Evolutionary conservation across 2,797 vertebrate genomes (phyloP).

Genomic region (Acipenser transmontanus): DNA sequence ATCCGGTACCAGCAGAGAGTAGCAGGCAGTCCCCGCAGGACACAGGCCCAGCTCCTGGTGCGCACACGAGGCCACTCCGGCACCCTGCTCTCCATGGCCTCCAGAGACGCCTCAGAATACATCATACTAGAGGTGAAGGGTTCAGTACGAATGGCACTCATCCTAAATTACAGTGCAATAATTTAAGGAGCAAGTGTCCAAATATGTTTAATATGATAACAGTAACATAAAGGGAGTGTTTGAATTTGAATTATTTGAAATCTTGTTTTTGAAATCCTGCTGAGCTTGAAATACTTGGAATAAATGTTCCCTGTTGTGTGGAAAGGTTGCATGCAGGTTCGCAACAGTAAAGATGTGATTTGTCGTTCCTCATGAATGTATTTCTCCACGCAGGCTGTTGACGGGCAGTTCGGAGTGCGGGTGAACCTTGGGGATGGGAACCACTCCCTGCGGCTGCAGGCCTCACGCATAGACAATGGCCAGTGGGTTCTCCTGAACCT

Average conservation of each 20-base stretch:
- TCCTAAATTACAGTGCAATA: no score
- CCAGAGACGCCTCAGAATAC: slow-evolving; percentile 50
- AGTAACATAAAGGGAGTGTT: no score
- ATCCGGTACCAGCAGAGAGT: slow-evolving; percentile 64
- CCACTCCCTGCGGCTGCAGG: slow-evolving; percentile 52
- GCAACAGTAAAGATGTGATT: no score
- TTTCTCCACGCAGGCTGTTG: slow-evolving; percentile 51
- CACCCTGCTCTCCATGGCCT: slow-evolving; percentile 64
- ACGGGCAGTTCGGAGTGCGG: slow-evolving; percentile 63
- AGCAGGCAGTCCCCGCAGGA: slow-evolving; percentile 48
- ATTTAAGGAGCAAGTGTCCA: neutral
- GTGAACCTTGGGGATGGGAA: slow-evolving; percentile 63
- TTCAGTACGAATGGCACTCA: neutral
- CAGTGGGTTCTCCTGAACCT: slow-evolving; percentile 74
- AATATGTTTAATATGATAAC: no score
- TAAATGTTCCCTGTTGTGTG: no score
- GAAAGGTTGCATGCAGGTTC: no score
- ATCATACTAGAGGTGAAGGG: slow-evolving; percentile 70
- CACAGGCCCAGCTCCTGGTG: slow-evolving; percentile 64
- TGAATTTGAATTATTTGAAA: no score
- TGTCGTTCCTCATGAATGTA: no score
- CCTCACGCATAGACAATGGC: slow-evolving; percentile 66
- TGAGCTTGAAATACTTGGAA: no score
- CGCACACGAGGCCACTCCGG: slow-evolving; percentile 63
- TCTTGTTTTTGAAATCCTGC: no score